Evolutionary conservation across 2,113 vertebrate genomes (phyloP), one percentile per base, ranked within the genome.

Genomic region (Varanus komodoensis): DNA sequence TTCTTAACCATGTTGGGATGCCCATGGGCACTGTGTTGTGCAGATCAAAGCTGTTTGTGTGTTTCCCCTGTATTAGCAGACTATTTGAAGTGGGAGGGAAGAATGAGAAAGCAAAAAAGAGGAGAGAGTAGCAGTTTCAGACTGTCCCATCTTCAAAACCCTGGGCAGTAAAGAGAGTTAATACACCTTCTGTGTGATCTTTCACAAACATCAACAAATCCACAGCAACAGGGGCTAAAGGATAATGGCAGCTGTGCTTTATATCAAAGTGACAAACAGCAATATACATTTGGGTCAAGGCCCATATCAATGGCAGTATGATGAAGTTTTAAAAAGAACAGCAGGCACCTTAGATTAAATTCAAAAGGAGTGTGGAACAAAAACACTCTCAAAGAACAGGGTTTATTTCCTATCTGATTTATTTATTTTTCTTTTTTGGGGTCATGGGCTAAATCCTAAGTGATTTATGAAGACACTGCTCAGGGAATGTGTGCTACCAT

Each of bases 271-370:
- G 69, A 91, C 79, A 93, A 95, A 71, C 75, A 91, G 64, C 87
- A 91, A 84, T 92, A 64, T 92, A 29, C 57, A 90, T 93, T 80
- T 94, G 82, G 91, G 83, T 95, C 91, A 96, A 91, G 32, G 34
- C 67, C 89, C 69, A 48, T 91, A 87, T 90, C 91, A 93, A 5
- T 87, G 87, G 67, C 88, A 91, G 81, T 78, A 89, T 0, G 0
- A 90, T 0, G 69, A 94, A 75, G 29, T 90, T 93, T 89, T 80
- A 92, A 95, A 96, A 90, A 84, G 61, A 96, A 71, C 81, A 93
- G 89, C 89, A 94, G 87, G 91, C 8, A 73, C 29, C 64, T 93
- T 68, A 91, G 86, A 71, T 92, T 85, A 89, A 64, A 75, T 67
- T 93, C 82, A 88, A 91, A 95, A 88, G 67, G 92, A 11, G 25